Evolutionary conservation across 2,888 invertebrate genomes (phyloP).

Genomic region (Agonopterix arenella): DNA sequence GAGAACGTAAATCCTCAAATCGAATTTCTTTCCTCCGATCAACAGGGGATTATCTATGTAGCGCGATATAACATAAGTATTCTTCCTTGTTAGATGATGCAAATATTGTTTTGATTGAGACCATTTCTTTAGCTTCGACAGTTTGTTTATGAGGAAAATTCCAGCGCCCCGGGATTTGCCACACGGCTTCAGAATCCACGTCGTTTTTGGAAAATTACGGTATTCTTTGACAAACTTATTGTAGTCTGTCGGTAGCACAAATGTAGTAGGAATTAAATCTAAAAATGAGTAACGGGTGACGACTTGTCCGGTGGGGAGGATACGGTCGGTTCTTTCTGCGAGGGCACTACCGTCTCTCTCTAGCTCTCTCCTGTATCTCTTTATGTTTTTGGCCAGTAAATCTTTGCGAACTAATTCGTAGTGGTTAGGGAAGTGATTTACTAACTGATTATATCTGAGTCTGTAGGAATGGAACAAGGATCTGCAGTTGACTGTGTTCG

Average conservation of each 20-base stretch:
- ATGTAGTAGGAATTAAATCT: constrained; percentile 96
- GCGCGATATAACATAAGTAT: constrained; percentile 95
- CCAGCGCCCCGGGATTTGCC: constrained; percentile 95
- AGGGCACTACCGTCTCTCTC: constrained; percentile 91
- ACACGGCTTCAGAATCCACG: constrained; percentile 98
- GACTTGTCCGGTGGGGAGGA: constrained; percentile 74
- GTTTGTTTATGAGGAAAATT: constrained; percentile 94
- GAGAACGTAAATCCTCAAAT: constrained; percentile 91
- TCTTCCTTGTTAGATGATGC: constrained; percentile 85
- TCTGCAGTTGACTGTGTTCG: constrained; percentile 90
- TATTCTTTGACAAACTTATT: constrained; percentile 97
- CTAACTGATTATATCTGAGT: constrained; percentile 89
- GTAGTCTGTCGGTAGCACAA: constrained; percentile 95
- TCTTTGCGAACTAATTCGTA: constrained; percentile 97
- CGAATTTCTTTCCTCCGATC: constrained; percentile 97
- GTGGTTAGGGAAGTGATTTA: constrained; percentile 97
- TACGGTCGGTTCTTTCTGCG: constrained; percentile 80
- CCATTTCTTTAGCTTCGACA: constrained; percentile 94
- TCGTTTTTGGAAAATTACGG: constrained; percentile 92
- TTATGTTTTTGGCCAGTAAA: constrained; percentile 95
- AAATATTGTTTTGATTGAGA: constrained; percentile 89
- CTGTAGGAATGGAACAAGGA: constrained; percentile 82
- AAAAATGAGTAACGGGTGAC: constrained; percentile 84
- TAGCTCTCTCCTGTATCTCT: constrained; percentile 92
- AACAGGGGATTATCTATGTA: constrained; percentile 95